Base-by-base conservation (phyloP, 1,140 invertebrate genomes). In the Pseudomyrmex concolor region DNA sequence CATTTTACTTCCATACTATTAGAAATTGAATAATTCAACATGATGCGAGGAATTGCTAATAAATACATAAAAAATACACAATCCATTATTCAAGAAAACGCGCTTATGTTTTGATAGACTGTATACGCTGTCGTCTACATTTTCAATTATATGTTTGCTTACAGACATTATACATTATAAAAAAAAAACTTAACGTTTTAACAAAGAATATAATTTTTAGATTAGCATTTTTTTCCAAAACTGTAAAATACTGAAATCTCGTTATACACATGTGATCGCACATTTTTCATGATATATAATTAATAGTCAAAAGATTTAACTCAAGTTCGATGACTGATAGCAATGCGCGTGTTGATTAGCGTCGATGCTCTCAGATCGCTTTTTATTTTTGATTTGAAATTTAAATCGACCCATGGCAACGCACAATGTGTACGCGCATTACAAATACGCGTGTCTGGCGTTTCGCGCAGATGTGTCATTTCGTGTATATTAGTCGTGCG, bases 361-460 rank as follows among this genome's bases (percentile, higher is more conserved):
- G 64, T 71, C 15, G 43, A 57, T 43, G 51, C 54, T 60, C 66
- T 59, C 66, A 70, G 66, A 80, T 80, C 54, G 66, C 54, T 80
- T 80, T 80, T 80, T 50, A 70, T 10, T 66, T 51, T 70, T 15
- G 19, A 71, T 80, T 80, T 80, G 43, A 80, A 80, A 80, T 80
- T 80, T 80, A 80, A 60, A 80, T 80, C 19, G 55, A 59, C 34
- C n/a, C n/a, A 19, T 43, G 45, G 43, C 66, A 59, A 59, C 34
- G 34, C 66, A 60, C 76, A 48, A 43, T 43, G 50, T 13, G 60
- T n/a, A 70, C 54, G 19, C 19, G 17, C 43, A 48, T 50, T 34
- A 34, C 34, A 45, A 55, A 55, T 45, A 48, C 17, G 12, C 54
- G 25, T 48, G 64, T 19, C 15, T 43, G 43, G 10, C 15, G 66